phyloP scores from a whole-genome alignment of 35 echinoderm and acorn worm genomes.

The Diadema setosum region DNA sequence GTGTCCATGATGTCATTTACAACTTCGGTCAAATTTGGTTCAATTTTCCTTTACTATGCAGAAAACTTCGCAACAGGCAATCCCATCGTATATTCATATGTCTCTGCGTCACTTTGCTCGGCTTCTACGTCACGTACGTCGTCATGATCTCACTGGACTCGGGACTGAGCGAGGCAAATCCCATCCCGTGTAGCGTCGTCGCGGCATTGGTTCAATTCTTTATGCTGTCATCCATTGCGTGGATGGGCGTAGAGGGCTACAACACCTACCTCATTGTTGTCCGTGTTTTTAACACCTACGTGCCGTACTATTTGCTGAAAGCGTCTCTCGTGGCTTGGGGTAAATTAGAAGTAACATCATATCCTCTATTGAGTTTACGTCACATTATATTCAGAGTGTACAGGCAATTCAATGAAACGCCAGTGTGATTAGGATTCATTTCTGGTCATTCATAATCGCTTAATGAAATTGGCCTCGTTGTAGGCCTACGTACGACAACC shows the following conservation, averaged over 20 bases:
- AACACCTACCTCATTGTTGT: slow-evolving; percentile 59
- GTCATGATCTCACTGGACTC: not conserved
- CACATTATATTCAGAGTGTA: too few relatives aligned
- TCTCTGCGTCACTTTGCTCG: not conserved
- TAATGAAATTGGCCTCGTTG: too few relatives aligned
- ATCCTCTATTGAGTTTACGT: too few relatives aligned
- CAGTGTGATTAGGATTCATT: too few relatives aligned
- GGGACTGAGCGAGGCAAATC: not conserved
- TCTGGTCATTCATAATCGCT: too few relatives aligned
- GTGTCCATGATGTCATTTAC: not conserved
- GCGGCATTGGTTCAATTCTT: slow-evolving; percentile 65
- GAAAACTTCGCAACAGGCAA: not conserved
- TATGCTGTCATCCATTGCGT: slow-evolving; percentile 35
- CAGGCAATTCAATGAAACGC: too few relatives aligned
- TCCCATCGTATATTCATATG: not conserved
- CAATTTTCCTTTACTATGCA: not conserved
- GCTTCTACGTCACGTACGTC: not conserved
- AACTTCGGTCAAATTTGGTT: too few relatives aligned
- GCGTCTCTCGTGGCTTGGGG: slow-evolving; percentile 60
- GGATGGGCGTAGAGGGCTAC: slow-evolving; percentile 65
- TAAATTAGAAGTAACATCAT: too few relatives aligned
- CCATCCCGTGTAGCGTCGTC: not conserved
- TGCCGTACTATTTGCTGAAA: slow-evolving; percentile 52
- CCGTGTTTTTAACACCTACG: slow-evolving; percentile 48
- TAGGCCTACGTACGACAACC: too few relatives aligned